phyloP scores from a whole-genome alignment of 2,797 vertebrate species.

The Poecilia gillii region DNA sequence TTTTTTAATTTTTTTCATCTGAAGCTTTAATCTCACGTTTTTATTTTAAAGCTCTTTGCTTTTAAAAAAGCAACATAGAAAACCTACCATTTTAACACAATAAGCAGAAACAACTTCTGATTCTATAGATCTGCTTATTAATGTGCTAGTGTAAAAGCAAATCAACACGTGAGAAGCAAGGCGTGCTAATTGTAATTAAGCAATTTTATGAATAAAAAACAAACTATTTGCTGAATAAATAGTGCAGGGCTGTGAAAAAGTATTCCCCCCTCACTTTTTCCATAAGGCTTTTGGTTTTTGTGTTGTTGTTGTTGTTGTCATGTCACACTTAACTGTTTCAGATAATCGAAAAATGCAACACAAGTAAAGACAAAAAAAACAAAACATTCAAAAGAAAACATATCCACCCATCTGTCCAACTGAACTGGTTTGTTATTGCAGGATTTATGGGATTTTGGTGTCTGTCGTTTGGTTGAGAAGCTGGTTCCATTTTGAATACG shows the following conservation, averaged over 20 bases:
- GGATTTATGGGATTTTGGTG: too few species aligned
- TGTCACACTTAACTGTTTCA: neutral
- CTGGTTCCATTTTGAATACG: too few species aligned
- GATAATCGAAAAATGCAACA: neutral
- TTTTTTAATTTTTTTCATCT: too few species aligned
- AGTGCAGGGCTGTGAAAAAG: neutral
- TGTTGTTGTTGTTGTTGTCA: neutral
- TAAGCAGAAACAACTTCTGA: neutral
- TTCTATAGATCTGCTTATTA: neutral
- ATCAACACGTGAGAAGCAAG: neutral
- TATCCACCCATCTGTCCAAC: too few species aligned
- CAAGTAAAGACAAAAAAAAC: too few species aligned
- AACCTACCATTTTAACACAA: neutral
- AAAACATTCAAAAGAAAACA: too few species aligned
- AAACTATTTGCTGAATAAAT: neutral
- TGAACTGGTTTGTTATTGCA: too few species aligned
- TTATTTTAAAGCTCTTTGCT: too few species aligned
- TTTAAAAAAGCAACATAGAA: too few species aligned
- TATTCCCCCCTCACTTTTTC: neutral
- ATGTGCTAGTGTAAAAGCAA: neutral
- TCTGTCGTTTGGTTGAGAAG: too few species aligned
- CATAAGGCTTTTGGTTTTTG: neutral
- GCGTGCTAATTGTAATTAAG: neutral
- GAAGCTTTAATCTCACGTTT: too few species aligned
- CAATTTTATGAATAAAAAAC: neutral